These are phyloP conservation scores for Liopterus haemorrhoidalis DNA, from an alignment of 2,888 invertebrate genomes.

Conservation along the genomic window DNA sequence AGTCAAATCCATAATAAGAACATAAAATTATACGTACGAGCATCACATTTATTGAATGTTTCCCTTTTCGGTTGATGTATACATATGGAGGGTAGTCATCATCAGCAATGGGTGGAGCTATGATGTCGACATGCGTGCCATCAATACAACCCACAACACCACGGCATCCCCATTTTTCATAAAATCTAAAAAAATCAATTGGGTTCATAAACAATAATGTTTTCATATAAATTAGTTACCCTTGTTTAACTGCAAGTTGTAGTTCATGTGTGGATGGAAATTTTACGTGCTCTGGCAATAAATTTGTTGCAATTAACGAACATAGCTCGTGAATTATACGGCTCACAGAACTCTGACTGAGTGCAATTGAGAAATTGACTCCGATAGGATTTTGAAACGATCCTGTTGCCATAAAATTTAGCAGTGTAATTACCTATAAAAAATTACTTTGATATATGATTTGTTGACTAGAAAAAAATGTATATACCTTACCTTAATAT, in stretches of 20 bases:
- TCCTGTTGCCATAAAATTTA: background rate
- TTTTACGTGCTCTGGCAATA: background rate
- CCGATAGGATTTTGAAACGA: background rate
- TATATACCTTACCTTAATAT: background rate
- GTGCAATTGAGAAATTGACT: background rate
- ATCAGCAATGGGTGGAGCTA: conserved; percentile 9
- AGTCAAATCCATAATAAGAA: no score
- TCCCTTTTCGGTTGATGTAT: conserved; percentile 2
- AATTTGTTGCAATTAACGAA: no score
- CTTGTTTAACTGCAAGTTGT: no score
- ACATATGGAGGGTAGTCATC: conserved; percentile 10
- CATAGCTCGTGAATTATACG: background rate
- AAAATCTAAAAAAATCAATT: no score
- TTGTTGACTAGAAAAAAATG: background rate
- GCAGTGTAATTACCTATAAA: background rate
- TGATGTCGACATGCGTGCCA: conserved; percentile 5
- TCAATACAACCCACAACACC: conserved; percentile 2
- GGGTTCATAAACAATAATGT: background rate
- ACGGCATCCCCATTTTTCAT: conserved; percentile 1
- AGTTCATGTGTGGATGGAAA: no score
- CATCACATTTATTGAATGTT: conserved; percentile 5
- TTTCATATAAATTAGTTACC: conserved; percentile 2
- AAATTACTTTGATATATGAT: no score
- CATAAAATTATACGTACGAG: background rate
- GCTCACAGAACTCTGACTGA: background rate